These are phyloP conservation scores for Empidonax alnorum DNA, from an alignment of 2,113 vertebrate genomes.

Conservation along the genomic window DNA sequence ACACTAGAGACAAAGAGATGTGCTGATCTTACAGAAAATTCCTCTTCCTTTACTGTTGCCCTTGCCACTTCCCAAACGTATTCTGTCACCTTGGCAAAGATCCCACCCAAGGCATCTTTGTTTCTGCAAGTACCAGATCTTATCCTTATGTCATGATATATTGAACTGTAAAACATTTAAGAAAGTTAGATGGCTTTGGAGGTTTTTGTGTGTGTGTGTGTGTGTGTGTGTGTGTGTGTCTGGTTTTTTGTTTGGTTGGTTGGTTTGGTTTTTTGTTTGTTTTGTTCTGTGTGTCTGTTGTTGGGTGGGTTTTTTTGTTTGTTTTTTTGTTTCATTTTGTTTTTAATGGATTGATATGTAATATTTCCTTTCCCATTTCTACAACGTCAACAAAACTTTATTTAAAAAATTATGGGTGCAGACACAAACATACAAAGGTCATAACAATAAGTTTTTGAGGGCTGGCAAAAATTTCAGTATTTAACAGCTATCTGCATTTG, in stretches of 20 bases:
- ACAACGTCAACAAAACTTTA: background rate
- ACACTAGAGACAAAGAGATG: background rate
- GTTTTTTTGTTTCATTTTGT: no score
- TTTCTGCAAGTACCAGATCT: background rate
- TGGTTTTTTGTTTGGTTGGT: background rate
- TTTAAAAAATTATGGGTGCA: background rate
- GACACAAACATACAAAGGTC: background rate
- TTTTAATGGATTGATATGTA: background rate
- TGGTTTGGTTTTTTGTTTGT: background rate
- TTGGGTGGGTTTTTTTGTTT: background rate
- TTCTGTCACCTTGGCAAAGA: background rate
- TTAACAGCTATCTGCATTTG: background rate
- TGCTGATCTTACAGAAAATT: background rate
- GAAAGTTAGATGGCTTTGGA: background rate
- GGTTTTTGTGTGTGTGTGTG: background rate
- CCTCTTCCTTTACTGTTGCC: background rate
- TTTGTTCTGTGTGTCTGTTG: no score
- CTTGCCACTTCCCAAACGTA: background rate
- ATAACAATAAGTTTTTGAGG: background rate
- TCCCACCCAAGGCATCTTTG: background rate
- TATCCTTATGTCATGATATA: background rate
- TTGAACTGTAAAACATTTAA: background rate
- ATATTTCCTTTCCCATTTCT: background rate
- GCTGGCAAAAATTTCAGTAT: background rate
- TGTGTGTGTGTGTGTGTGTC: background rate